Base-by-base conservation (phyloP, 2,888 invertebrate genomes). In the Stenichneumon culpator region DNA sequence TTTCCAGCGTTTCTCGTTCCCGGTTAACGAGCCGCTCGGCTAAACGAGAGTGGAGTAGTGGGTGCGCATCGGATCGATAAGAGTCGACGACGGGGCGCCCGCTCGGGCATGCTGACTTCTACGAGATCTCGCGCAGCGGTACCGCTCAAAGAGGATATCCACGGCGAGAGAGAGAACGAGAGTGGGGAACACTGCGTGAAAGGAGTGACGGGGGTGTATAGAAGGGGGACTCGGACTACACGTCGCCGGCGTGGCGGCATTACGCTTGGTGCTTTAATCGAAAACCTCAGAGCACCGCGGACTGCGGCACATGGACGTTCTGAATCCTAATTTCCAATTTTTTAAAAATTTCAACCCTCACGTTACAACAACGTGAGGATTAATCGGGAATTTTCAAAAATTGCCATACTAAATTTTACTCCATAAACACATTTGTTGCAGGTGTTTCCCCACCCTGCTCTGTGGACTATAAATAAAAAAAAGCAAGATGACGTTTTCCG, bases 61-160 rank as follows among this genome's bases (percentile, higher is more conserved):
- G 86, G 81, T 85, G 88, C 89, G 88, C 89, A 89, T 84, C 86
- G 88, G 89, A 90, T 90, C 90, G 89, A 90, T 90, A 89, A 36
- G 79, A 82, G 54, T 74, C 67, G 75, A 63, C 74, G 81, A 60
- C 52, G 68, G 65, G 50, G 74, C 44, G 75, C 68, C n/a, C 77
- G 79, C 47, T 57, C 16, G 67, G 47, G 69, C 75, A 81, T 78
- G 68, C 73, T 79, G 78, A 84, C 60, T 67, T 52, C 72, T 54
- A 50, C 81, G 77, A 73, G 77, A 84, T 81, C 65, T 28, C 75
- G 25, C 67, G 47, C n/a, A 68, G 70, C 79, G 75, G 75, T 47
- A 75, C 74, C 54, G 79, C 32, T 63, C 69, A 70, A 63, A 67
- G 52, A 52, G 39, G 44, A 54, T 19, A 25, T 22, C 57, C 16